Conservation (phyloP, 2,888 invertebrate genomes). For the Melanostoma scalare region DNA sequence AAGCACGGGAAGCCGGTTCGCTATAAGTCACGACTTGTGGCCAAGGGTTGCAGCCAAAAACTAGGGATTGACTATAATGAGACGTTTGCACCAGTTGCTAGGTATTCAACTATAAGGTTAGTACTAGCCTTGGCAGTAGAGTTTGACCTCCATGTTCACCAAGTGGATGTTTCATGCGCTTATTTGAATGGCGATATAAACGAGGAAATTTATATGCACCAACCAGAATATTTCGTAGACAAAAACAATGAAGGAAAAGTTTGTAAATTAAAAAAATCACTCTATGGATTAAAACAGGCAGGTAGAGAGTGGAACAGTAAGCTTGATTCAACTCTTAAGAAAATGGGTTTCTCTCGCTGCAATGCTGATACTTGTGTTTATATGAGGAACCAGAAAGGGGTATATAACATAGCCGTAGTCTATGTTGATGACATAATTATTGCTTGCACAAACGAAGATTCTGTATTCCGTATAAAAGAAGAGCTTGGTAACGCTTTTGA, state of each 20-base stretch:
- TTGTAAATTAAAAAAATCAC: constrained; percentile 37
- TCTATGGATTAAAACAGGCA: constrained; percentile 54
- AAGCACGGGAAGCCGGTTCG: constrained; percentile 20
- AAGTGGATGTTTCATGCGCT: constrained; percentile 46
- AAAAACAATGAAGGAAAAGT: constrained; percentile 21
- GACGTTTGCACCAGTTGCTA: constrained; percentile 48
- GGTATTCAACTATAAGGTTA: constrained; percentile 44
- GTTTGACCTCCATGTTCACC: constrained; percentile 40
- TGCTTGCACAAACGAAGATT: neutral
- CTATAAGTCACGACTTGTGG: constrained; percentile 32
- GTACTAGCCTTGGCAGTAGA: constrained; percentile 44
- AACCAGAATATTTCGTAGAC: constrained; percentile 46
- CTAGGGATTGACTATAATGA: constrained; percentile 41
- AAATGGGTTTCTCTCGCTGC: constrained; percentile 14
- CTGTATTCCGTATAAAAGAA: constrained; percentile 7
- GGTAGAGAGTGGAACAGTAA: constrained; percentile 49
- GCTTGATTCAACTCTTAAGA: constrained; percentile 16
- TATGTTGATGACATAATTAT: neutral
- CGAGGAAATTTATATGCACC: constrained; percentile 43
- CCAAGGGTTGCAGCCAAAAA: constrained; percentile 44
- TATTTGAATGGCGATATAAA: constrained; percentile 56
- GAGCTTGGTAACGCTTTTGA: neutral
- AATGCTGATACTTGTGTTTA: constrained; percentile 17
- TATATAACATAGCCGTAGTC: neutral
- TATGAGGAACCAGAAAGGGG: neutral